Evolutionary conservation across 1,140 invertebrate genomes (phyloP).

Genomic region (Chymomyza costata): DNA sequence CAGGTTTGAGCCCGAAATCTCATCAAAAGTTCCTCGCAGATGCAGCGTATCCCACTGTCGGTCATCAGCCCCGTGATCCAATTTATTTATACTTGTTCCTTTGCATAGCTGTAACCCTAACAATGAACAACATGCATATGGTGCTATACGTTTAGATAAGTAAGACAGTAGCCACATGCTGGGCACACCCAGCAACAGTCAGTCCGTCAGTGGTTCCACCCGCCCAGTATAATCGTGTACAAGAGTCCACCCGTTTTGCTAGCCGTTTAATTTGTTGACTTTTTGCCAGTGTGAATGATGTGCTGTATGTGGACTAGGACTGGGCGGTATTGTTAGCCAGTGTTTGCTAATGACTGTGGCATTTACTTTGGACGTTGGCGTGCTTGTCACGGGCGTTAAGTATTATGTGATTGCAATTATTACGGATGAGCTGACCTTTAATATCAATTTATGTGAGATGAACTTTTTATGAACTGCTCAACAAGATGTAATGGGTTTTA

Average conservation of each 20-base stretch:
- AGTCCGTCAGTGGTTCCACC: neutral
- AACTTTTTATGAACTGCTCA: too few relatives aligned
- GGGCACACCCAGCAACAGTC: conserved; percentile 46
- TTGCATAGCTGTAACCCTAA: conserved; percentile 17
- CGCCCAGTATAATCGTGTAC: neutral
- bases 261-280: conserved; percentile 41
- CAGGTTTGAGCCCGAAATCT: too few relatives aligned
- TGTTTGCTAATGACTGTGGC: conserved; percentile 52
- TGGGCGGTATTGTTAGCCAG: conserved; percentile 21
- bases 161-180: conserved; percentile 40
- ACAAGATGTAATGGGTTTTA: too few relatives aligned
- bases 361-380: conserved; percentile 25
- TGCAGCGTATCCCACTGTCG: too few relatives aligned
- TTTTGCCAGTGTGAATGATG: conserved; percentile 9
- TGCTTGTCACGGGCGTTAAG: conserved; percentile 27
- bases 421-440: conserved; percentile 3
- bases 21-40: too few relatives aligned
- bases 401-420: conserved; percentile 55
- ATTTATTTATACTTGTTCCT: too few relatives aligned
- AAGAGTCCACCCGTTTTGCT: conserved; percentile 18
- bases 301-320: neutral
- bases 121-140: conserved; percentile 58
- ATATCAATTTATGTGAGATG: conserved; percentile 14
- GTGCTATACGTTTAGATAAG: conserved; percentile 61
- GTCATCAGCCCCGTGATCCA: too few relatives aligned